Evolutionary conservation across 2,888 invertebrate species (phyloP), one percentile per base, ranked within the genome.

Genomic region (Furcula furcula): DNA sequence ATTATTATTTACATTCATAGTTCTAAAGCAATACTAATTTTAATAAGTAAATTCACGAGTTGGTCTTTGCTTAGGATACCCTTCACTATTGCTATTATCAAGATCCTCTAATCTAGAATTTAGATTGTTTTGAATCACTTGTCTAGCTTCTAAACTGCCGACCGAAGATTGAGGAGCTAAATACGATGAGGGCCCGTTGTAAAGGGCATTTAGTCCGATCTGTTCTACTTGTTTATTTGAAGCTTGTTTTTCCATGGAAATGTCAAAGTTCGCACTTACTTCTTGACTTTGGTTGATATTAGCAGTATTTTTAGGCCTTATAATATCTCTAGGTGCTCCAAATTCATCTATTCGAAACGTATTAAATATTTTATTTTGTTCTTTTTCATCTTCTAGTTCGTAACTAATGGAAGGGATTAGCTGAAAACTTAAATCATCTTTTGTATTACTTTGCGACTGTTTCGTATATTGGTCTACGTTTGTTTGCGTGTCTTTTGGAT

Each of bases 111-210:
- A 40, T 42, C 70, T 77, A 31, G 80, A 65, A 36, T 62, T 79
- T 20, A 55, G 59, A 22, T 69, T 70, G 36, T 59, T 56, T 38
- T 65, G 55, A 38, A 36, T 29, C 31, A 54, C 48, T 50, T 67
- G 65, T 34, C 54, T 60, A n/a, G 43, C 31, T 43, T 58, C 59
- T 45, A 86, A 62, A 33, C 61, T 76, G n/a, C 83, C 86, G 21
- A 86, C 65, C 20, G 84, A 83, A 3, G 73, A 66, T 46, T 87
- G 87, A 10, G 86, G 83, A 20, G 84, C 83, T 0, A 67, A 80
- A 39, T 87, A 88, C 0, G 88, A 87, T n/a, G 85, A 84, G 4
- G 83, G 85, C 0, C 86, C 87, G 28, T 69, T 61, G 36, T 87
- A 88, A 10, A 83, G 40, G 10, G 58, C 59, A 43, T 63, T 71